Conservation (phyloP, 2,797 vertebrate genomes). For the Rhynchotus rufescens region DNA sequence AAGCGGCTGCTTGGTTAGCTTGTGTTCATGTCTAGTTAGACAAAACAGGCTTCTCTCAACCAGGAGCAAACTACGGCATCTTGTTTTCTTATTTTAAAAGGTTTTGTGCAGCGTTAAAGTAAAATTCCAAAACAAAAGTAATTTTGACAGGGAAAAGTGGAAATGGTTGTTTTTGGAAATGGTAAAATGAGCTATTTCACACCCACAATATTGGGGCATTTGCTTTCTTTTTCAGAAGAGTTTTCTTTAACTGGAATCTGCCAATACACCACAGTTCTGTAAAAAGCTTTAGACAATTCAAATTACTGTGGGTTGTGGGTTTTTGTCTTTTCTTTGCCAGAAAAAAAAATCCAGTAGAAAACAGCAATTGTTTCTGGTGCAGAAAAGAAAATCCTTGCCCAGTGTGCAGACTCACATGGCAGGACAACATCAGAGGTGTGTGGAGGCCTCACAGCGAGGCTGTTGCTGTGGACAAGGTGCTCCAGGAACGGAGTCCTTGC, state of each 20-base stretch:
- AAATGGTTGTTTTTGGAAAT: not conserved
- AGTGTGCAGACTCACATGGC: not conserved
- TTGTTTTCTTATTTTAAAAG: not conserved
- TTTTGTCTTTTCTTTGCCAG: not conserved
- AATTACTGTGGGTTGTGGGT: not conserved
- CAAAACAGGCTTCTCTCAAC: not conserved
- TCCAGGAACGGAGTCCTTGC: too few relatives aligned
- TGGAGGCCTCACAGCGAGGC: not conserved
- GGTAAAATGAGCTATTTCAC: not conserved
- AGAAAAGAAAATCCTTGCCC: not conserved
- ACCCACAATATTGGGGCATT: not conserved
- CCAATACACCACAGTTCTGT: slow-evolving; percentile 4
- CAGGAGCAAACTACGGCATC: not conserved
- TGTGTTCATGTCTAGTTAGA: not conserved
- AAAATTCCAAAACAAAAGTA: slow-evolving; percentile 6
- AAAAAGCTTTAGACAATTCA: slow-evolving; percentile 2
- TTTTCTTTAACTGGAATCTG: not conserved
- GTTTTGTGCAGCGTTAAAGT: not conserved
- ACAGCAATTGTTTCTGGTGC: not conserved
- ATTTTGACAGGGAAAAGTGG: not conserved
- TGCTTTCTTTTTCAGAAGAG: not conserved
- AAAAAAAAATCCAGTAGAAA: slow-evolving; percentile 5
- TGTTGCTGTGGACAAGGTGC: not conserved
- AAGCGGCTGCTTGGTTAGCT: not conserved
- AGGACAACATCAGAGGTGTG: not conserved